Conservation (phyloP, 1,140 invertebrate genomes). For the Holcopasites calliopsidis region DNA sequence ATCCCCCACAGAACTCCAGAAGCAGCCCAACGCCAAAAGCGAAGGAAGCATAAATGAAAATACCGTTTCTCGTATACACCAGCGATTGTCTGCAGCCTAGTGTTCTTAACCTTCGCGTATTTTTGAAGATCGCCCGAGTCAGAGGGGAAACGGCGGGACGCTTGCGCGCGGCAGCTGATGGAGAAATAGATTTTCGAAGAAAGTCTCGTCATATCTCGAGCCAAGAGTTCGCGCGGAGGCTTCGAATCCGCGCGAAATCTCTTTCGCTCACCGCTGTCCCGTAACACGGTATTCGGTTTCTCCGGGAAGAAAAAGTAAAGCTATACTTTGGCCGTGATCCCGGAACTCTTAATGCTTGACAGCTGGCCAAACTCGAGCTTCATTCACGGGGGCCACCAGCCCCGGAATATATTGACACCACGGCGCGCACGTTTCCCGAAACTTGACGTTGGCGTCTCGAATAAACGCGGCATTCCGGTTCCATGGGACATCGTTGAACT, state of each 20-base stretch:
- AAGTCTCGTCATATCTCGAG: background rate
- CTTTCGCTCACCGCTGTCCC: too few species aligned
- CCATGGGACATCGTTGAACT: background rate
- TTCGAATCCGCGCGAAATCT: background rate
- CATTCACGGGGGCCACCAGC: conserved; percentile 12
- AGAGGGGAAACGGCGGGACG: background rate
- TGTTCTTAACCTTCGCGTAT: conserved; percentile 26
- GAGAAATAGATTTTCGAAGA: conserved; percentile 40
- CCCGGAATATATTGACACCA: background rate
- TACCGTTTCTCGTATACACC: too few species aligned
- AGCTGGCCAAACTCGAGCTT: conserved; percentile 1
- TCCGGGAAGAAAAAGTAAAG: too few species aligned
- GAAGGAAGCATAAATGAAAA: background rate
- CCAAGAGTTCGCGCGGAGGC: background rate
- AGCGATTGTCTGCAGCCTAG: background rate
- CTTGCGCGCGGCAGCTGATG: background rate
- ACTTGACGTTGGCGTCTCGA: background rate
- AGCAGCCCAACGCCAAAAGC: background rate
- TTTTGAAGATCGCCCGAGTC: conserved; percentile 3
- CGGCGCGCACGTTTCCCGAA: background rate
- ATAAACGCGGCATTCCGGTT: background rate
- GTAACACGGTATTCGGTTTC: too few species aligned
- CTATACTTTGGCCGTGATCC: conserved; percentile 25
- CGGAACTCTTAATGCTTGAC: conserved; percentile 15
- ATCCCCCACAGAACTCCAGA: too few species aligned